Conservation (phyloP, 2,888 invertebrate genomes). For the Euplagia quadripunctaria region DNA sequence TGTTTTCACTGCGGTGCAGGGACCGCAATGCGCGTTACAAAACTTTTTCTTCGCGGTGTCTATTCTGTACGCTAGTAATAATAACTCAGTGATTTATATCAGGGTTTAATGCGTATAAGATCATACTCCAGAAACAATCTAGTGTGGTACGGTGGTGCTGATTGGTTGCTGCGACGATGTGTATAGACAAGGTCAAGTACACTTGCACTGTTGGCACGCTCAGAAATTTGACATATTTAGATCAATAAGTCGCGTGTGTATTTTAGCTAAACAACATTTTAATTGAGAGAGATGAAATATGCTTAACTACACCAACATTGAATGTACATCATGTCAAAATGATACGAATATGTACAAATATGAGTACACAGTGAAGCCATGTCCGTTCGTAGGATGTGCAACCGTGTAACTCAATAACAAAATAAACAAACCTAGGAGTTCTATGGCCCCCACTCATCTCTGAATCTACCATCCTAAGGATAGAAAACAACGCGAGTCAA, state of each 20-base stretch:
- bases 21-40: too few relatives aligned
- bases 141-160: too few relatives aligned
- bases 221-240: too few relatives aligned
- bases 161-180: too few relatives aligned
- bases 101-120: neutral
- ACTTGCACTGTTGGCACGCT: neutral
- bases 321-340: constrained; percentile 54
- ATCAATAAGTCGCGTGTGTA: too few relatives aligned
- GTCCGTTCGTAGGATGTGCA: constrained; percentile 68
- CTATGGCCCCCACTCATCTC: constrained; percentile 90
- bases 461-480: constrained; percentile 89
- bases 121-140: neutral
- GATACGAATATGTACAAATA: constrained; percentile 56
- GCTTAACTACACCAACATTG: constrained; percentile 54
- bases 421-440: constrained; percentile 90
- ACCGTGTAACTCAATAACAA: constrained; percentile 83
- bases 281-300: neutral
- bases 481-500: constrained; percentile 69
- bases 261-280: neutral
- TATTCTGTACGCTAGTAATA: too few relatives aligned
- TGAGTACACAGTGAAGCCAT: constrained; percentile 53
- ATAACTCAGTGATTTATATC: too few relatives aligned
- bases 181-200: neutral
- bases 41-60: too few relatives aligned
- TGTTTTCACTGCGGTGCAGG: too few relatives aligned